Evolutionary conservation across 2,113 vertebrate genomes (phyloP).

Genomic region (Alethe castanea): DNA sequence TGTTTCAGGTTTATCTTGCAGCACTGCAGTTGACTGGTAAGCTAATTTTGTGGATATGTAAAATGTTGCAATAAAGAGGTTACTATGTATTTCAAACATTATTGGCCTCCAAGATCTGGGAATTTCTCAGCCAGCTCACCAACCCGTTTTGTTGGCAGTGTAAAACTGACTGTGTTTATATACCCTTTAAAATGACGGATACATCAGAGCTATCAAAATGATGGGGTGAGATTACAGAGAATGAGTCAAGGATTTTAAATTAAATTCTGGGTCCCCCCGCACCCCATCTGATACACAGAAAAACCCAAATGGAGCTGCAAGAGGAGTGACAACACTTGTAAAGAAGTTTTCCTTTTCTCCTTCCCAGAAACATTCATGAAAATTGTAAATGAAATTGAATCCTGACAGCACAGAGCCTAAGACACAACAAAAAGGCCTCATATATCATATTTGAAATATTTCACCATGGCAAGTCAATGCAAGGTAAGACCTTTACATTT

Average conservation of each 20-base stretch:
- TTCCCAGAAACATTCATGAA: background rate
- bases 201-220: slow-evolving; percentile 27
- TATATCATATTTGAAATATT: background rate
- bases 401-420: background rate
- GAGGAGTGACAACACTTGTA: background rate
- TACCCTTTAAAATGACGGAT: slow-evolving; percentile 42
- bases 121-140: slow-evolving; percentile 64
- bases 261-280: background rate
- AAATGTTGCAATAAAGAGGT: slow-evolving; percentile 69
- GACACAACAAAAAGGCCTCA: background rate
- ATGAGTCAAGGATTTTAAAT: background rate
- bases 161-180: slow-evolving; percentile 68
- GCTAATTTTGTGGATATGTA: slow-evolving; percentile 53
- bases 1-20: slow-evolving; percentile 17
- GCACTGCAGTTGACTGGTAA: background rate
- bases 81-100: slow-evolving; percentile 67
- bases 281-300: background rate
- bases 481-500: background rate
- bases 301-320: background rate
- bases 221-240: slow-evolving; percentile 11
- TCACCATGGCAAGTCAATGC: background rate
- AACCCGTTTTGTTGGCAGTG: slow-evolving; percentile 57
- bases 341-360: background rate
- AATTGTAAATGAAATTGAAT: background rate
- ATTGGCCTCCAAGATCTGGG: slow-evolving; percentile 56